phyloP scores from a whole-genome alignment of 2,797 vertebrate genomes.

The Hoplostethus mediterraneus region DNA sequence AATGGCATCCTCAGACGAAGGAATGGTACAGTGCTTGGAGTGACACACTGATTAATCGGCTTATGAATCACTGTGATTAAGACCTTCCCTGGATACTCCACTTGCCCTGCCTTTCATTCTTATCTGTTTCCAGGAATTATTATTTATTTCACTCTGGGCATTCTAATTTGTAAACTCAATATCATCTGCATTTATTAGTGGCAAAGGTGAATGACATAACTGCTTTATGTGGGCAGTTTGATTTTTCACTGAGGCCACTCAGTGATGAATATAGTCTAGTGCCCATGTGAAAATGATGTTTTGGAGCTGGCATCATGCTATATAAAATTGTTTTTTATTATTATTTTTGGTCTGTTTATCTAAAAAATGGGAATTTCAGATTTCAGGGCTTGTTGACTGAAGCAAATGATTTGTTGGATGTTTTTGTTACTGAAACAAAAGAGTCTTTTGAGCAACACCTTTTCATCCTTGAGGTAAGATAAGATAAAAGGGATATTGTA shows the following conservation, averaged over 20 bases:
- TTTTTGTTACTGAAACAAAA: not conserved
- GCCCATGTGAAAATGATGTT: not conserved
- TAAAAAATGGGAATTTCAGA: too few species aligned
- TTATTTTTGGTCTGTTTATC: not conserved
- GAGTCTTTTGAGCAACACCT: not conserved
- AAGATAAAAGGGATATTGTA: not conserved
- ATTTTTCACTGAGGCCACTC: not conserved
- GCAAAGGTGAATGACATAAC: conserved; percentile 1
- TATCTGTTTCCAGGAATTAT: not conserved
- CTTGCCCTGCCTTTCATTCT: not conserved
- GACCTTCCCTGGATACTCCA: not conserved
- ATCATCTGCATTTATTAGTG: conserved; percentile 7
- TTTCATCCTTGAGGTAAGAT: not conserved
- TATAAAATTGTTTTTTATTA: not conserved
- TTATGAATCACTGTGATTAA: conserved; percentile 15
- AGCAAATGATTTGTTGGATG: not conserved
- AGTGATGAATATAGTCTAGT: not conserved
- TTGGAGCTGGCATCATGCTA: not conserved
- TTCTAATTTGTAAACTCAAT: not conserved
- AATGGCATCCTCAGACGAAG: conserved; percentile 3
- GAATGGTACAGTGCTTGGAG: conserved; percentile 1
- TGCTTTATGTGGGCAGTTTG: not conserved
- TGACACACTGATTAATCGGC: conserved; percentile 19
- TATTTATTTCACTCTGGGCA: not conserved
- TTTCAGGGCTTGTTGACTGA: not conserved